Evolutionary conservation across 2,113 vertebrate species (phyloP).

Genomic region (Takifugu bimaculatus): DNA sequence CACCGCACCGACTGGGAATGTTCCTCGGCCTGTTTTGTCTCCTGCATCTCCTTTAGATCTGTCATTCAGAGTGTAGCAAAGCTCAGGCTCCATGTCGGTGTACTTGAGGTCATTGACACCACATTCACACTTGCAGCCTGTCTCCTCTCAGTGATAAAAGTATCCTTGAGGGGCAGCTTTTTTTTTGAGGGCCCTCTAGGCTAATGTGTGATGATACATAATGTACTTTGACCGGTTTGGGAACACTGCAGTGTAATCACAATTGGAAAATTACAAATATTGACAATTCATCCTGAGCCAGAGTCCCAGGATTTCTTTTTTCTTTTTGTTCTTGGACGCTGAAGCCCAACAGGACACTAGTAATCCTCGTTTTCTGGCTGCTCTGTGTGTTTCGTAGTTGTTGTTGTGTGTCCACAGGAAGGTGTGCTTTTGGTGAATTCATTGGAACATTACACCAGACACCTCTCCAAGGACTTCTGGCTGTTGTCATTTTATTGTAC

Average conservation of each 20-base stretch:
- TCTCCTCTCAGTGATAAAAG: not conserved
- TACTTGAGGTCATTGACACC: constrained; percentile 31
- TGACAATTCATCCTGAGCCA: too few species aligned
- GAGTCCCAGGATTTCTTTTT: too few species aligned
- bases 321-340: too few species aligned
- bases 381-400: too few species aligned
- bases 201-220: not conserved
- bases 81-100: constrained; percentile 1
- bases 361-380: too few species aligned
- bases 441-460: constrained; percentile 16
- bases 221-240: constrained; percentile 5
- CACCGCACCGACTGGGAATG: constrained; percentile 9
- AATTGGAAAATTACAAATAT: too few species aligned
- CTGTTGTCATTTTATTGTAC: constrained; percentile 39
- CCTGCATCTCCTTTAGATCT: constrained; percentile 13
- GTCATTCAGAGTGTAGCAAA: constrained; percentile 23
- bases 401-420: not conserved
- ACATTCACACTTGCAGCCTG: constrained; percentile 10
- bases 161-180: constrained; percentile 3
- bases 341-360: too few species aligned
- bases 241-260: not conserved
- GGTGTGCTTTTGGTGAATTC: not conserved
- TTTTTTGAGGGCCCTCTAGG: not conserved
- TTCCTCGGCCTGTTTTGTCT: constrained; percentile 26
- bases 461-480: constrained; percentile 18